phyloP scores from a whole-genome alignment of 2,888 invertebrate species.

The Itoplectis maculator region DNA sequence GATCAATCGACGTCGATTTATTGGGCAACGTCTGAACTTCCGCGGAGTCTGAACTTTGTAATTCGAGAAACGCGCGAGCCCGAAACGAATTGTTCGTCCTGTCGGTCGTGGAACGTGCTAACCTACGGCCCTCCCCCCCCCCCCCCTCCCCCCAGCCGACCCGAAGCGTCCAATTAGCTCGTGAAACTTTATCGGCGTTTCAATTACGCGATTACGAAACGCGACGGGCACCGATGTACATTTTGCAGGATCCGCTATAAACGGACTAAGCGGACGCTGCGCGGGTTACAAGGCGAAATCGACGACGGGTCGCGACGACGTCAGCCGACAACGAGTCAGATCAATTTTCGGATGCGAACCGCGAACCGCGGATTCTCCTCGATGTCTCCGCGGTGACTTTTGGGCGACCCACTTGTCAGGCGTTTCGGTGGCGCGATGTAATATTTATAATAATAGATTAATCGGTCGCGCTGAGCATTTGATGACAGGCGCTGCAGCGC shows the following conservation, averaged over 20 bases:
- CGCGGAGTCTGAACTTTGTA: no score
- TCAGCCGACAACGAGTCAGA: neutral
- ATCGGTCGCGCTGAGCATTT: no score
- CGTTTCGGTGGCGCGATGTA: neutral
- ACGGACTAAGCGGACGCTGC: neutral
- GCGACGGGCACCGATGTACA: neutral
- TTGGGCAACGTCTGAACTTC: no score
- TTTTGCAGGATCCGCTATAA: neutral
- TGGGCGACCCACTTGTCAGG: neutral
- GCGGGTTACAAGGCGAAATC: neutral
- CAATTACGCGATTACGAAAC: neutral
- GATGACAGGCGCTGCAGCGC: no score
- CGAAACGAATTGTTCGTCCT: no score
- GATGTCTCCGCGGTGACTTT: neutral
- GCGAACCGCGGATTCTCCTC: neutral
- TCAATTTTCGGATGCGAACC: slow-evolving; percentile 1
- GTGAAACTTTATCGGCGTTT: neutral
- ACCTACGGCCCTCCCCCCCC: no score
- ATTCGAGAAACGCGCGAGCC: no score
- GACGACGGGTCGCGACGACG: neutral
- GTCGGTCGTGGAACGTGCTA: no score
- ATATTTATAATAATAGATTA: no score
- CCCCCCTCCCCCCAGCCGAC: no score
- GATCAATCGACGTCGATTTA: no score
- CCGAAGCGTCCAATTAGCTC: neutral